Percentiles rank a stretch among this genome's conserved stretches.
phyloP scores from a whole-genome alignment of 2,113 vertebrate species.

The Condylura cristata region DNA sequence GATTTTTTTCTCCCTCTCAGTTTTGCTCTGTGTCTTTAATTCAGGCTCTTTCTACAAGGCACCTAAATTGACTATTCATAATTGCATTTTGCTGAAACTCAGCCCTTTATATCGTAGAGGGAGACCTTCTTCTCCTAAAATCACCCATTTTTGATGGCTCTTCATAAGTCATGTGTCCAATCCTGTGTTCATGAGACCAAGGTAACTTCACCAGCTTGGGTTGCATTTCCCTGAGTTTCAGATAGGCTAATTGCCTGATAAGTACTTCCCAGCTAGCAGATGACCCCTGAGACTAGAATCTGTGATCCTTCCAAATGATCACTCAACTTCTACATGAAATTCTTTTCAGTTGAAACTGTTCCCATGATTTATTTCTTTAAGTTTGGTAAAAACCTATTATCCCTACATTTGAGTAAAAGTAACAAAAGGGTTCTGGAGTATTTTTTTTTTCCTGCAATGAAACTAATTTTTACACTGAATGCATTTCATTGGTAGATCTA shows the following conservation, averaged over 20 bases:
- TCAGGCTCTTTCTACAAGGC: neutral
- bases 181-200: neutral
- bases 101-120: neutral
- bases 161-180: neutral
- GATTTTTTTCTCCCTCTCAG: neutral
- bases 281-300: neutral
- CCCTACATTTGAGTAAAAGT: constrained; percentile 5
- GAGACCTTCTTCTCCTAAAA: neutral
- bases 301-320: neutral
- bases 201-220: neutral
- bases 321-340: neutral
- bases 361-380: neutral
- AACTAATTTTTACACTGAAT: neutral
- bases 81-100: neutral
- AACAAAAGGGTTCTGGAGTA: neutral
- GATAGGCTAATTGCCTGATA: neutral
- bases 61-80: neutral
- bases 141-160: neutral
- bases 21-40: neutral
- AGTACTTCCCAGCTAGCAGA: neutral
- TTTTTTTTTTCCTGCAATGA: constrained; percentile 25
- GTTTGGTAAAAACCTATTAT: constrained; percentile 8
- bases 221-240: neutral
- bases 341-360: neutral
- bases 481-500: neutral